Evolutionary conservation across 2,888 invertebrate species (phyloP).

Genomic region (Globia sparganii): DNA sequence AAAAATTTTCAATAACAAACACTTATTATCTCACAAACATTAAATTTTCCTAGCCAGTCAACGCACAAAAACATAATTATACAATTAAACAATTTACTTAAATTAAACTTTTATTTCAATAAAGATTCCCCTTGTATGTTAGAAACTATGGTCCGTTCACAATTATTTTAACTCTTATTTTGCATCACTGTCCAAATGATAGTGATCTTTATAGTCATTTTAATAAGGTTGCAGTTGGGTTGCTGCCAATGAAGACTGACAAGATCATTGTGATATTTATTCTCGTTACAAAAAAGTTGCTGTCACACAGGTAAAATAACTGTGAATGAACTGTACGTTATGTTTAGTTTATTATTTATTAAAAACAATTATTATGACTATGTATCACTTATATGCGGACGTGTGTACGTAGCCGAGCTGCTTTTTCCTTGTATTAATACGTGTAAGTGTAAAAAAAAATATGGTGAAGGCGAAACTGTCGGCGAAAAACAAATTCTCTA

Average conservation of each 20-base stretch:
- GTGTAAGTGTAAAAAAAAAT: neutral
- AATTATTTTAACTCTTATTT: too few relatives aligned
- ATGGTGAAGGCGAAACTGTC: neutral
- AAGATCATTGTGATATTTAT: too few relatives aligned
- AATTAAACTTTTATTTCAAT: conserved; percentile 7
- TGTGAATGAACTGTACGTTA: conserved; percentile 2
- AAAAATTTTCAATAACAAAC: too few relatives aligned
- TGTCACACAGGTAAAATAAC: too few relatives aligned
- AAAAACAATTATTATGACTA: conserved; percentile 41
- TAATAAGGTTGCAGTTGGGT: too few relatives aligned
- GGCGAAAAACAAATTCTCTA: too few relatives aligned
- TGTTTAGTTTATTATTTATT: conserved; percentile 26
- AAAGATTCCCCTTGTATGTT: conserved; percentile 16
- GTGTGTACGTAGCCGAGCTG: conserved; percentile 8
- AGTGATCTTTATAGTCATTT: too few relatives aligned
- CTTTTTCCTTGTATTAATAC: neutral
- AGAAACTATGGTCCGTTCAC: neutral
- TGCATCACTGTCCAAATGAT: too few relatives aligned
- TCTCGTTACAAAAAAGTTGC: too few relatives aligned
- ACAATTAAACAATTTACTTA: neutral
- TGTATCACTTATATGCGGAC: conserved; percentile 48
- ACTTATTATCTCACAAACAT: neutral
- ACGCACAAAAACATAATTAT: neutral
- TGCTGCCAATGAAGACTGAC: too few relatives aligned
- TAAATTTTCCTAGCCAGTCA: neutral